Conservation (phyloP, 2,888 invertebrate genomes). For the Craniophora ligustri region DNA sequence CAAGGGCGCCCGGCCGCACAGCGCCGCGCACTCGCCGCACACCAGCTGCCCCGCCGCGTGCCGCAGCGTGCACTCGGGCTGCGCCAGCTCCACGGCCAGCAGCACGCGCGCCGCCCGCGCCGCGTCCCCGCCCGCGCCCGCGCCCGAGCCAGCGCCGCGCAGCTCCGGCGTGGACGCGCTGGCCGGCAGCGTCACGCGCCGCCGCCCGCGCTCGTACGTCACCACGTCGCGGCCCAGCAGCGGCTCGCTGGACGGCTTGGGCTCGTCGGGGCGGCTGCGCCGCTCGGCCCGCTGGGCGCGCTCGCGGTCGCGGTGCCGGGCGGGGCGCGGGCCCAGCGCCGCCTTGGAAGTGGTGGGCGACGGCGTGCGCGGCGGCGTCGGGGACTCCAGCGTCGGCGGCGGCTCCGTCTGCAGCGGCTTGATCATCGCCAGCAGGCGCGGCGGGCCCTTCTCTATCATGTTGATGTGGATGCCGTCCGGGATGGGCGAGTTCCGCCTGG, state of each 20-base stretch:
- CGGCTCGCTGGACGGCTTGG: conserved; percentile 82
- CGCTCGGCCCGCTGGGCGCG: conserved; percentile 5
- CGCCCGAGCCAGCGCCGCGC: conserved; percentile 42
- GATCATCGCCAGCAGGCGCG: conserved; percentile 77
- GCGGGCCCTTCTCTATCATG: conserved; percentile 88
- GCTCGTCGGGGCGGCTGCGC: conserved; percentile 52
- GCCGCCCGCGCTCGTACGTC: conserved; percentile 53
- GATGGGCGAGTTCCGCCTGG: conserved; percentile 80
- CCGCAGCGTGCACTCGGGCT: conserved; percentile 62
- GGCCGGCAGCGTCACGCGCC: conserved; percentile 62
- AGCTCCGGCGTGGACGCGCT: conserved; percentile 85
- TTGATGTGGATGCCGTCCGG: conserved; percentile 91
- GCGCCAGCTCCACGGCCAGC: conserved; percentile 78
- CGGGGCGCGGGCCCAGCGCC: conserved; percentile 44
- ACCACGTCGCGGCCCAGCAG: conserved; percentile 72
- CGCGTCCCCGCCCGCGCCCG: conserved; percentile 53
- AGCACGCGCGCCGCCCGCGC: conserved; percentile 72
- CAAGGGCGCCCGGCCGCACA: conserved; percentile 71
- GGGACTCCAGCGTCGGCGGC: conserved; percentile 57
- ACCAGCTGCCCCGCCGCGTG: conserved; percentile 64
- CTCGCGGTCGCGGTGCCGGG: conserved; percentile 38
- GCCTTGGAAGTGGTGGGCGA: conserved; percentile 62
- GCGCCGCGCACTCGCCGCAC: conserved; percentile 69
- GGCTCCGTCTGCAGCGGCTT: conserved; percentile 68
- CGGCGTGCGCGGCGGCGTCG: conserved; percentile 43